Evolutionary conservation across 1,140 invertebrate genomes (phyloP), one percentile per base, ranked within the genome.

Genomic region (Lordiphosa collinella): DNA sequence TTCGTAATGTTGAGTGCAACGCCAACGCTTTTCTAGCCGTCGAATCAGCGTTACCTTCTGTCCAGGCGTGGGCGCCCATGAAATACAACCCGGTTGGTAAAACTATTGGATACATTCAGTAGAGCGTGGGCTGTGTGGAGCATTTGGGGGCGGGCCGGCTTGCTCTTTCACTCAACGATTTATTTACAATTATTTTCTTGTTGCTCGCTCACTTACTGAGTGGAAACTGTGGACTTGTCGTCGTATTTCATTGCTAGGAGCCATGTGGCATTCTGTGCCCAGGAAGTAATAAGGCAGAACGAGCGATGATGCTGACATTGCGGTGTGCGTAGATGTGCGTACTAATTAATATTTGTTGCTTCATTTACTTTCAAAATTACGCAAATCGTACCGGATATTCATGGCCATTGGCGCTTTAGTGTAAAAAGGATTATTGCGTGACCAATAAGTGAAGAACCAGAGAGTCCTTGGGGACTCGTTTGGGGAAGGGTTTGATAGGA

Each of bases 301-400:
- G 14, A 25, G 36, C 16, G 35, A n/a, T 29, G 25, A 29, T 8
- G 7, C 25, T 29, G 25, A 29, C 25, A 29, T 7, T 29, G 46
- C 54, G 41, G 47, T 59, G 44, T 49, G 29, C 9, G 14, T 35
- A 13, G 34, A 12, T 49, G 16, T 12, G 41, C 36, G 13, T 46
- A 37, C 66, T 80, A 80, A 80, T 80, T 80, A 76, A 72, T 80
- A 80, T 76, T 60, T 60, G 71, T 76, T 71, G 67, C 55, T 68
- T 57, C 61, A 76, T 67, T 80, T 71, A 82, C 58, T 55, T 43
- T 44, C 57, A 37, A 44, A 67, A 56, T 67, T 51, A 62, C 50
- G 12, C 25, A 36, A 10, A 11, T 12, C 18, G 14, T 36, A 34
- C 32, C 36, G 13, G 37, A 22, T 16, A 14, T 14, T 16, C 22